Percentiles rank a stretch among this genome's conserved stretches.
These are phyloP conservation scores for Arbacia lixula DNA, from an alignment of 53 echinoderm and acorn worm species.

Conservation along the genomic window DNA sequence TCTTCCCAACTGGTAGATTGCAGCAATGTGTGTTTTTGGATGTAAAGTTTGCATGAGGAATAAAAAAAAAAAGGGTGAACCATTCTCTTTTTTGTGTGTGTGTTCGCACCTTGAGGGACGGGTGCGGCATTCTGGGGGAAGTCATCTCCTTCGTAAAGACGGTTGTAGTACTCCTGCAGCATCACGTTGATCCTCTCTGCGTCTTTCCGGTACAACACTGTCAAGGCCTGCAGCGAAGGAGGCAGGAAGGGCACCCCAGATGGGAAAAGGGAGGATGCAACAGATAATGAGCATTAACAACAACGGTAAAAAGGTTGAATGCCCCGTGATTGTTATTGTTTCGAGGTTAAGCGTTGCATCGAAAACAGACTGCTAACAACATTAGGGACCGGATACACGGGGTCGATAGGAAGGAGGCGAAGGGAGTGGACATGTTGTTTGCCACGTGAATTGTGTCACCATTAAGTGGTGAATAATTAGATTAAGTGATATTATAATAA, in stretches of 20 bases:
- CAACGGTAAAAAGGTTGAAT: not conserved
- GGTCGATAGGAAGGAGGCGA: not conserved
- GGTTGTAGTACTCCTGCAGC: constrained; percentile 4
- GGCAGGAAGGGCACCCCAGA: no score
- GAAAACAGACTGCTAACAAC: no score
- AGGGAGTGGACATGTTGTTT: not conserved
- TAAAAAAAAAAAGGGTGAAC: no score
- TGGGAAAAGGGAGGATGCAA: no score
- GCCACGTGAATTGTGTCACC: no score
- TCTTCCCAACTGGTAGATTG: no score
- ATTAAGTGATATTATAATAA: not conserved
- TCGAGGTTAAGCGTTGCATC: no score
- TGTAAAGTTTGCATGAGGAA: no score
- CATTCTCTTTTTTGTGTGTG: no score
- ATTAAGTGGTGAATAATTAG: no score
- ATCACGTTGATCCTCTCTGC: constrained; percentile 1
- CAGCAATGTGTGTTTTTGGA: no score
- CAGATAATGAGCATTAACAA: not conserved
- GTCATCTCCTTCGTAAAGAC: not conserved
- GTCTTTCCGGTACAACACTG: constrained; percentile 19
- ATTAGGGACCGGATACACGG: not conserved
- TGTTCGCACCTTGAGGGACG: constrained; percentile 9
- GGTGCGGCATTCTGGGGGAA: constrained; percentile 2
- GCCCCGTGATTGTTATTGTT: no score
- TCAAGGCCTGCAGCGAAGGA: constrained; percentile 10